Percentiles rank a stretch among this genome's conserved stretches.
These are phyloP conservation scores for Leucophenga montana DNA, from an alignment of 2,888 invertebrate genomes.

Conservation along the genomic window DNA sequence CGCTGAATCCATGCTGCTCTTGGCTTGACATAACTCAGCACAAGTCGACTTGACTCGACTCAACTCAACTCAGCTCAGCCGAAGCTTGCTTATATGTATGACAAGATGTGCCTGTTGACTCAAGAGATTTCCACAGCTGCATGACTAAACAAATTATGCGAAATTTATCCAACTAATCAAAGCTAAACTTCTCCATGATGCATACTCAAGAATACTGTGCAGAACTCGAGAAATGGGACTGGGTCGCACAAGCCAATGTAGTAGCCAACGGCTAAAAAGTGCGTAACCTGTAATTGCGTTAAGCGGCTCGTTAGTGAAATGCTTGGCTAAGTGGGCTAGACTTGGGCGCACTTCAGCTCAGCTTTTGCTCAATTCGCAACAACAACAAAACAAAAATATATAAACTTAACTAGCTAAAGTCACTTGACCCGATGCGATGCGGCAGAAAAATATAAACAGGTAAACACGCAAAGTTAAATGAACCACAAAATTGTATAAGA, in stretches of 20 bases:
- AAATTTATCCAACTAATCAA: conserved; percentile 18
- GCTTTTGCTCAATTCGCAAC: neutral
- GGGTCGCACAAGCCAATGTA: neutral
- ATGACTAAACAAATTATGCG: conserved; percentile 21
- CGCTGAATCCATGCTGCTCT: neutral
- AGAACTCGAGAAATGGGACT: neutral
- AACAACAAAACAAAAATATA: neutral
- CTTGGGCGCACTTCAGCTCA: neutral
- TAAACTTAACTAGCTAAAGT: neutral
- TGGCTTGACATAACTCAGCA: neutral
- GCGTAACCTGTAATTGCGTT: conserved; percentile 27
- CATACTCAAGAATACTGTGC: neutral
- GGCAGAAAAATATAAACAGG: conserved; percentile 46
- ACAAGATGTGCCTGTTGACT: neutral
- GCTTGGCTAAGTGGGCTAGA: conserved; percentile 11
- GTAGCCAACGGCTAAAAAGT: neutral
- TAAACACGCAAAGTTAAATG: conserved; percentile 62
- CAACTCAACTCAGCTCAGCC: too few relatives aligned
- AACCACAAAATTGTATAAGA: conserved; percentile 64
- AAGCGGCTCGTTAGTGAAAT: conserved; percentile 26
- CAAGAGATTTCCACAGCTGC: conserved; percentile 4
- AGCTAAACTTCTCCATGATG: neutral
- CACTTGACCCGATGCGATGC: conserved; percentile 39
- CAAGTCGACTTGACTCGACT: neutral
- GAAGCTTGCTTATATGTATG: neutral